These are phyloP conservation scores for Anguilla marmorata DNA, from an alignment of 2,797 vertebrate species.

Conservation along the genomic window DNA sequence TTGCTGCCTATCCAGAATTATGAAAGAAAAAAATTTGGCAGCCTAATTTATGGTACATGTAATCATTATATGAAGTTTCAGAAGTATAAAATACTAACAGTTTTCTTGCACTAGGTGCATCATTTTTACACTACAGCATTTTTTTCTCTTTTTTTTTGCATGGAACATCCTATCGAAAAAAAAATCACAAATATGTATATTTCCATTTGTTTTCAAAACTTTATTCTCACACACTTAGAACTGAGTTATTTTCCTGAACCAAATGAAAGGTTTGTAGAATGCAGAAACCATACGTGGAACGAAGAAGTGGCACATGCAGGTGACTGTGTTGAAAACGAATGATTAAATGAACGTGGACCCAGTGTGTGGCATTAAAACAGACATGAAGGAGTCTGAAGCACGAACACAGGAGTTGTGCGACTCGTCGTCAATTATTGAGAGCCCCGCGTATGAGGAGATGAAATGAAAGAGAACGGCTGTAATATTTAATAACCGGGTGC, in stretches of 20 bases:
- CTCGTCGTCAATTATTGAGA: background rate
- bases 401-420: background rate
- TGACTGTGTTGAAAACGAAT: background rate
- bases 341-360: background rate
- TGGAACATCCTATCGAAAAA: background rate
- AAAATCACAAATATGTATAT: background rate
- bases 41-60: background rate
- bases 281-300: background rate
- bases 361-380: background rate
- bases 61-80: background rate
- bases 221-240: no score
- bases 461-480: background rate
- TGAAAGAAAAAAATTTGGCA: background rate
- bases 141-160: background rate
- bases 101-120: background rate
- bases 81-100: background rate
- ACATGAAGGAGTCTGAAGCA: background rate
- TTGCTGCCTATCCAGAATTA: background rate
- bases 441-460: background rate
- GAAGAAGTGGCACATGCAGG: background rate
- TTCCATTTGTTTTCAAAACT: no score
- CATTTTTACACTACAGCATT: background rate
- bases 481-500: background rate
- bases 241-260: background rate
- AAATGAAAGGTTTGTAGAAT: background rate